A percentile compares a stretch with the other conserved stretches of the same genome.
phyloP scores from a whole-genome alignment of 1,140 invertebrate species.

The Drosophila oshimai region DNA sequence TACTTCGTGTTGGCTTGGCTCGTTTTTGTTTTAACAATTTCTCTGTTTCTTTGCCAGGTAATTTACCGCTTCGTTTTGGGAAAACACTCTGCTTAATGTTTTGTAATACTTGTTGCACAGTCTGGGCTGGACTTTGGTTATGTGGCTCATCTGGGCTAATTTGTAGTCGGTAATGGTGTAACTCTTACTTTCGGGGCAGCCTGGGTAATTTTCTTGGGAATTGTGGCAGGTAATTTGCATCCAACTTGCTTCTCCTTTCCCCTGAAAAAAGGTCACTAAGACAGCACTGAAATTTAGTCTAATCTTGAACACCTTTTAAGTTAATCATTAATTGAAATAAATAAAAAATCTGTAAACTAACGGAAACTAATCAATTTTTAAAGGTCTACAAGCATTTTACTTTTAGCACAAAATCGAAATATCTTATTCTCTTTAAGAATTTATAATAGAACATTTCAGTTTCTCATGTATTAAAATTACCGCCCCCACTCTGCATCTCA shows the following conservation, averaged over 20 bases:
- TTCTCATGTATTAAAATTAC: not conserved
- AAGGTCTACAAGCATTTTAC: too few species aligned
- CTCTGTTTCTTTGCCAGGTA: slow-evolving; percentile 16
- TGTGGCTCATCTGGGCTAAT: slow-evolving; percentile 34
- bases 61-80: slow-evolving; percentile 1
- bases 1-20: not conserved
- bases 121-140: slow-evolving; percentile 5
- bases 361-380: too few species aligned
- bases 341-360: too few species aligned
- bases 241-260: not conserved
- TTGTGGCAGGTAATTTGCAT: slow-evolving; percentile 26
- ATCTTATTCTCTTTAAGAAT: not conserved
- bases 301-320: not conserved
- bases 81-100: slow-evolving; percentile 1
- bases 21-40: slow-evolving; percentile 25
- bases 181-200: slow-evolving; percentile 23
- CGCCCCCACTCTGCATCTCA: not conserved
- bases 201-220: not conserved
- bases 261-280: not conserved
- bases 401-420: too few species aligned
- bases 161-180: slow-evolving; percentile 7
- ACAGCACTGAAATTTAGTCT: not conserved
- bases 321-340: not conserved
- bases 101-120: slow-evolving; percentile 42
- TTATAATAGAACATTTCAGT: not conserved